These are phyloP conservation scores for Parapristionchus giblindavisi DNA, from an alignment of 2,888 invertebrate species.

Conservation along the genomic window DNA sequence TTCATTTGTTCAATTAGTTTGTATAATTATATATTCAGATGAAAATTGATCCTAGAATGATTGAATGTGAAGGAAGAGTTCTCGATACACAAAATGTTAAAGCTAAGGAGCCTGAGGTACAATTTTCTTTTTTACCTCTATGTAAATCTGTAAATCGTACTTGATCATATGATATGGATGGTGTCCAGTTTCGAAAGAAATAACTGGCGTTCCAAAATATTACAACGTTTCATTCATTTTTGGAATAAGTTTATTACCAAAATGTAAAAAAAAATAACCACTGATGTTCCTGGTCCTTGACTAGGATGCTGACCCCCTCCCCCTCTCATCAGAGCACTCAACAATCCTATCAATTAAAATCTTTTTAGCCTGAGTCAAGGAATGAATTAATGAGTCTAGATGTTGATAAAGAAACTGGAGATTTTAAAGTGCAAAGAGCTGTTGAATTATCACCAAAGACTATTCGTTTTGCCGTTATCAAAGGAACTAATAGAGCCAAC, in stretches of 20 bases:
- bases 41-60: constrained; percentile 16
- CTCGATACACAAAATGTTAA: neutral
- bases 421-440: constrained; percentile 8
- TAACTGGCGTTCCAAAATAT: too few species aligned
- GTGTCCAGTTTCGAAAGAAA: too few species aligned
- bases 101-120: neutral
- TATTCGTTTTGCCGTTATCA: constrained; percentile 16
- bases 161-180: too few species aligned
- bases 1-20: neutral
- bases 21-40: neutral
- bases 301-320: too few species aligned
- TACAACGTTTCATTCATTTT: too few species aligned
- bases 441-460: neutral
- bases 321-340: too few species aligned
- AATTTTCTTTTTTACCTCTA: neutral
- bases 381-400: constrained; percentile 1
- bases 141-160: neutral
- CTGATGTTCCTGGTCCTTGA: too few species aligned
- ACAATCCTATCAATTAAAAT: neutral
- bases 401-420: constrained; percentile 13
- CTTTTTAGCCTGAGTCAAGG: constrained; percentile 4
- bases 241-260: too few species aligned
- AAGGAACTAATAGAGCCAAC: neutral
- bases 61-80: constrained; percentile 36
- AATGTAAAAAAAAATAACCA: too few species aligned